phyloP scores from a whole-genome alignment of 1,140 invertebrate genomes.

The Trachelipus rathkii region DNA sequence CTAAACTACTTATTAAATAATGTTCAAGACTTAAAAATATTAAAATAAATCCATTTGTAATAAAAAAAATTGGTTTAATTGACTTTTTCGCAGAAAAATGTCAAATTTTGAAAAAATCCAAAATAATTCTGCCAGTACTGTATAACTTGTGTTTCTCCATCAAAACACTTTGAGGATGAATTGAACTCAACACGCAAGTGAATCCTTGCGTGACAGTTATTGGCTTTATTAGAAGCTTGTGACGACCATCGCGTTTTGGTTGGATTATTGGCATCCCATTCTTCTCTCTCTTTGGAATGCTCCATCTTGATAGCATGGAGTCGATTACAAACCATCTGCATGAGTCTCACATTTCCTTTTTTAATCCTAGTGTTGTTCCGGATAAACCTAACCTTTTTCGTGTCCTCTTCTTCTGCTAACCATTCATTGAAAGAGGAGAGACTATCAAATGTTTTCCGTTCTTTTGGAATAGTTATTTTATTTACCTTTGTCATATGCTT shows the following conservation, averaged over 20 bases:
- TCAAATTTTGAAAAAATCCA: too few species aligned
- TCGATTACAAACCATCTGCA: conserved; percentile 39
- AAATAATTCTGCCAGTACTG: conserved; percentile 40
- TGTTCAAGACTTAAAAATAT: too few species aligned
- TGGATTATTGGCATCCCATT: conserved; percentile 28
- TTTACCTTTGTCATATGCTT: conserved; percentile 39
- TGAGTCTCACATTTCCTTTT: conserved; percentile 38
- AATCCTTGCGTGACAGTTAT: conserved; percentile 43
- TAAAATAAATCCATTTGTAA: too few species aligned
- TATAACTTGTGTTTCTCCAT: conserved; percentile 38
- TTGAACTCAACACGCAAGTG: conserved; percentile 43
- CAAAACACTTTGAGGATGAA: conserved; percentile 30
- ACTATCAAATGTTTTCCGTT: conserved; percentile 32
- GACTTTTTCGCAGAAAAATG: too few species aligned
- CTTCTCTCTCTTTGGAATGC: conserved; percentile 34
- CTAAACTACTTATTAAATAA: too few species aligned
- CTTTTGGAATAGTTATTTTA: conserved; percentile 31
- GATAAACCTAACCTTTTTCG: conserved; percentile 36
- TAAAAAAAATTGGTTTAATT: too few species aligned
- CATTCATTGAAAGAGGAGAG: conserved; percentile 33
- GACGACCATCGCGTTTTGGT: conserved; percentile 35
- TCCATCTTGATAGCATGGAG: conserved; percentile 37
- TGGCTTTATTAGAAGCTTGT: conserved; percentile 31
- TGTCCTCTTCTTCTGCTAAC: conserved; percentile 37
- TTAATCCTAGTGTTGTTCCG: conserved; percentile 37